phyloP scores from a whole-genome alignment of 2,797 vertebrate genomes.

The Echiichthys vipera region DNA sequence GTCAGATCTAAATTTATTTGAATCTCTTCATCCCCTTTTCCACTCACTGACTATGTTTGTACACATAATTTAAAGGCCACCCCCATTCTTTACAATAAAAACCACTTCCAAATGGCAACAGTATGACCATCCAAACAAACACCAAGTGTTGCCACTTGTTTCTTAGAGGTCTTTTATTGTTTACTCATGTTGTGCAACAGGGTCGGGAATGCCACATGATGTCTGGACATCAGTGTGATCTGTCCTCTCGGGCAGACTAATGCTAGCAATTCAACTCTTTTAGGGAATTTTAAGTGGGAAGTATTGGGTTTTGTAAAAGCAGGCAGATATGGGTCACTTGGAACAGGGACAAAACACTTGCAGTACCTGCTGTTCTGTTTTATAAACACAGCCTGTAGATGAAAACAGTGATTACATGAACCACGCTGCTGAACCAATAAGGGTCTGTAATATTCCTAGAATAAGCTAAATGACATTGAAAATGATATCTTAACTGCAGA shows the following conservation, averaged over 20 bases:
- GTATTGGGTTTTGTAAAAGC: background rate
- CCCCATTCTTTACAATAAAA: constrained; percentile 3
- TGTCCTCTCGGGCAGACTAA: background rate
- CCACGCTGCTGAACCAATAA: constrained; percentile 27
- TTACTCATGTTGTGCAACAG: background rate
- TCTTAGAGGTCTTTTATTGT: background rate
- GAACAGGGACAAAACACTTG: constrained; percentile 2
- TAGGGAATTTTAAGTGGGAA: background rate
- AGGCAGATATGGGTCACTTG: background rate
- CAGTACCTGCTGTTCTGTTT: constrained; percentile 37
- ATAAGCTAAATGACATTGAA: constrained; percentile 17
- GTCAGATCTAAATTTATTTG: constrained; percentile 1
- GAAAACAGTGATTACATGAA: constrained; percentile 36
- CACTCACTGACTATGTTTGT: background rate
- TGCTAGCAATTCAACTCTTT: background rate
- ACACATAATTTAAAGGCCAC: constrained; percentile 9
- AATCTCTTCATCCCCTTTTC: constrained; percentile 7
- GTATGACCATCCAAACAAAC: background rate
- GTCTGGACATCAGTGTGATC: background rate
- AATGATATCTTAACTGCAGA: background rate
- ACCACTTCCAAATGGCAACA: constrained; percentile 8
- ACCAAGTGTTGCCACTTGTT: background rate
- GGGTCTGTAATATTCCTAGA: constrained; percentile 15
- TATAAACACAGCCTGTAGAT: constrained; percentile 48
- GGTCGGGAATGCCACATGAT: background rate